These are phyloP conservation scores for Chaetodon trifascialis DNA, from an alignment of 2,113 vertebrate genomes.

Conservation along the genomic window DNA sequence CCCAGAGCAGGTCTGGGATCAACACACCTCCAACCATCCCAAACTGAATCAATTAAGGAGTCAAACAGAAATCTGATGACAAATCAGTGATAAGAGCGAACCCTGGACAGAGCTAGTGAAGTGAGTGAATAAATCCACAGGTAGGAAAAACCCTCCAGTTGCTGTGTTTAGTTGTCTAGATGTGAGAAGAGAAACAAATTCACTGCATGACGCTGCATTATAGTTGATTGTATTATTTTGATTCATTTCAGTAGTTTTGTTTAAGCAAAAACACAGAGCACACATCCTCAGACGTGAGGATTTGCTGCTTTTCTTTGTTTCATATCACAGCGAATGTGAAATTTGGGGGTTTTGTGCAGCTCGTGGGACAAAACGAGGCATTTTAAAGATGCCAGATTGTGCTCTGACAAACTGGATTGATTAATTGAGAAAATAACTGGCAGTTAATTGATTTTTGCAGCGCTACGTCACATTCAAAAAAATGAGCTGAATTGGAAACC, in stretches of 20 bases:
- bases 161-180: background rate
- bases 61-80: conserved; percentile 32
- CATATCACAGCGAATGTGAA: background rate
- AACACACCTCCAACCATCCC: conserved; percentile 6
- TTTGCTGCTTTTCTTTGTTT: background rate
- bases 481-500: background rate
- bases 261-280: background rate
- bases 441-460: background rate
- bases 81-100: conserved; percentile 30
- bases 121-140: background rate
- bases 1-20: conserved; percentile 3
- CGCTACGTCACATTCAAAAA: background rate
- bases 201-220: background rate
- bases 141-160: background rate
- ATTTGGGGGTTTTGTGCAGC: background rate
- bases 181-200: background rate
- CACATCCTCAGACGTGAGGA: background rate
- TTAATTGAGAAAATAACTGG: background rate
- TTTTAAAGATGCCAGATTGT: background rate
- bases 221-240: background rate
- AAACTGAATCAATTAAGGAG: conserved; percentile 29
- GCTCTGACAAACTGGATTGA: background rate
- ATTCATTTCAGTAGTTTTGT: background rate
- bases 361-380: background rate
- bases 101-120: conserved; percentile 4